These are phyloP conservation scores for Watersipora subatra DNA, from an alignment of 1,140 invertebrate genomes.

Conservation along the genomic window DNA sequence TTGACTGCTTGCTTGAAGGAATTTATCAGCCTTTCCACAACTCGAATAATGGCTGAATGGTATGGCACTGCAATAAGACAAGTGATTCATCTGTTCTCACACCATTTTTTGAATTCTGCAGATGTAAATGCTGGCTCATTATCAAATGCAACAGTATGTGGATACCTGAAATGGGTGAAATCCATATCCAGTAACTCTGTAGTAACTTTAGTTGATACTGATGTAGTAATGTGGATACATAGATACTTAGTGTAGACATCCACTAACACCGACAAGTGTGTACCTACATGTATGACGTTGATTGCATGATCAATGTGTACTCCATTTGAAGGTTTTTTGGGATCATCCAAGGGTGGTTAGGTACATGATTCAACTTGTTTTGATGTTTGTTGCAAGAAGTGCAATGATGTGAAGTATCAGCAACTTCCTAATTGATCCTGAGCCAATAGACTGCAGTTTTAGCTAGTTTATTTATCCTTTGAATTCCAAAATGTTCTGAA, in stretches of 20 bases:
- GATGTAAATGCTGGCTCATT: constrained; percentile 31
- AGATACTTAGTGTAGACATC: constrained; percentile 40
- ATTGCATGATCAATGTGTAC: constrained; percentile 44
- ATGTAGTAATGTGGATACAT: constrained; percentile 22
- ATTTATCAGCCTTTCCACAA: constrained; percentile 11
- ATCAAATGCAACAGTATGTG: constrained; percentile 26
- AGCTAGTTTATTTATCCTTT: constrained; percentile 37
- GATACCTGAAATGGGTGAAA: too few species aligned
- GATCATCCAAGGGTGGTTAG: constrained; percentile 24
- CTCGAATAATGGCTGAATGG: constrained; percentile 20
- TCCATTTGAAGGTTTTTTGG: constrained; percentile 38
- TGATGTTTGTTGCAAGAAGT: too few species aligned
- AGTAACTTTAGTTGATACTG: too few species aligned
- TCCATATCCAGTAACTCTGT: too few species aligned
- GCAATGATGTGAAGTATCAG: constrained; percentile 18
- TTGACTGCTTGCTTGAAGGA: constrained; percentile 9
- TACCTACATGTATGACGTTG: constrained; percentile 28
- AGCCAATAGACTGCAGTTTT: constrained; percentile 40
- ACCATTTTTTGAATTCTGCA: constrained; percentile 23
- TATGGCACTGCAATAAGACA: constrained; percentile 17
- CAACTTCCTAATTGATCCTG: constrained; percentile 35
- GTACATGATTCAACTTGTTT: constrained; percentile 13
- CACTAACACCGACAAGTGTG: constrained; percentile 35
- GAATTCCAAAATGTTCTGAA: constrained; percentile 35
- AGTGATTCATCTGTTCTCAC: constrained; percentile 18